Evolutionary conservation across 2,113 vertebrate species (phyloP).

Genomic region (Macquaria australasica): DNA sequence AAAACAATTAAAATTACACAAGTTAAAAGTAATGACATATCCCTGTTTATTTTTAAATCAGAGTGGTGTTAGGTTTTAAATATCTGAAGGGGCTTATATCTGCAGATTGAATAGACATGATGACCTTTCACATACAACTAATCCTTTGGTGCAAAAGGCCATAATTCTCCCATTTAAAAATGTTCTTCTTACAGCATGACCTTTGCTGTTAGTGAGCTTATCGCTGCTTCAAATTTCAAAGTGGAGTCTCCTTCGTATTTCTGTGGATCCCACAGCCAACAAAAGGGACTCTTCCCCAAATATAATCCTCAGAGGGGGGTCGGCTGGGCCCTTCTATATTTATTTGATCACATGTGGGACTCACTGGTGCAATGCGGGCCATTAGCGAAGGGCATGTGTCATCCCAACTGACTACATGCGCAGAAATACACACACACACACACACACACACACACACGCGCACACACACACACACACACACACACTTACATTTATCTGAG

Average conservation of each 20-base stretch:
- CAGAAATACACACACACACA: neutral
- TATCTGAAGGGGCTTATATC: neutral
- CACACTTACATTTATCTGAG: neutral
- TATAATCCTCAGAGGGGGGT: slow-evolving; percentile 23
- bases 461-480: neutral
- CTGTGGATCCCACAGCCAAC: neutral
- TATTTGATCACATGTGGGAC: slow-evolving; percentile 39
- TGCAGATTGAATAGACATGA: slow-evolving; percentile 2
- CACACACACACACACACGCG: neutral
- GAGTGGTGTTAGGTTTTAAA: neutral
- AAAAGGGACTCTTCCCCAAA: slow-evolving; percentile 14
- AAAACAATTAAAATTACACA: neutral
- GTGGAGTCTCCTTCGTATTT: neutral
- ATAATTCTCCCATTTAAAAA: slow-evolving; percentile 9
- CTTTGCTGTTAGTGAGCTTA: slow-evolving; percentile 24
- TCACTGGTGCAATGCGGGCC: neutral
- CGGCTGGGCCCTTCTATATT: neutral
- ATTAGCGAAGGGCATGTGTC: slow-evolving; percentile 39
- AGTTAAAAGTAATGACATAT: neutral
- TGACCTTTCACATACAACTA: slow-evolving; percentile 28
- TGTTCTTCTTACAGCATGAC: neutral
- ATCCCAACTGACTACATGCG: neutral
- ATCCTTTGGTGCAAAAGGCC: slow-evolving; percentile 26
- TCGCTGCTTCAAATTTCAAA: slow-evolving; percentile 34
- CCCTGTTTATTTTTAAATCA: neutral